phyloP scores from a whole-genome alignment of 1,140 invertebrate genomes.

The Diploscapter pachys region DNA sequence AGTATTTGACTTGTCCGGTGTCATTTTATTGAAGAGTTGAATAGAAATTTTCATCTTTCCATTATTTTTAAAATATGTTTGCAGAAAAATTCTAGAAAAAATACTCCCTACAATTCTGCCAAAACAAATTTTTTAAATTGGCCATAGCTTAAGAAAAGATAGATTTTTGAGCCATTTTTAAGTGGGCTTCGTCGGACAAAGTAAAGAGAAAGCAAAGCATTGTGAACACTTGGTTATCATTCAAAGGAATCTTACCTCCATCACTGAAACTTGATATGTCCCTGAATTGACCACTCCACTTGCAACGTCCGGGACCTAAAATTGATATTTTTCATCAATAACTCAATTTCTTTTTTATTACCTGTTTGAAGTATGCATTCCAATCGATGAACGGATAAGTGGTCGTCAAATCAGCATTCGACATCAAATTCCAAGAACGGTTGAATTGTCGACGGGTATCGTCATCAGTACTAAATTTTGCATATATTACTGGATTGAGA shows the following conservation, averaged over 20 bases:
- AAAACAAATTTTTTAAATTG: too few relatives aligned
- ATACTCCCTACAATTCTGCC: too few relatives aligned
- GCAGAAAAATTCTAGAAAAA: too few relatives aligned
- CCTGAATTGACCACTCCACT: not conserved
- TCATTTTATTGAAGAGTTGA: slow-evolving; percentile 18
- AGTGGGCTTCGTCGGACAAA: too few relatives aligned
- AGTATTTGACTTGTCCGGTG: too few relatives aligned
- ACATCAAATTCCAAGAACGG: slow-evolving; percentile 30
- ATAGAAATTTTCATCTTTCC: too few relatives aligned
- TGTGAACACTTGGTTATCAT: too few relatives aligned
- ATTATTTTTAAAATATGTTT: too few relatives aligned
- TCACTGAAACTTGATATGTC: slow-evolving; percentile 11
- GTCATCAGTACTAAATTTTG: slow-evolving; percentile 28
- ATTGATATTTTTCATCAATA: not conserved
- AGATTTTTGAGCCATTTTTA: too few relatives aligned
- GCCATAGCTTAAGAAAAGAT: too few relatives aligned
- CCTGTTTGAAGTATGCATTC: slow-evolving; percentile 11
- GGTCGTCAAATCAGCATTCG: not conserved
- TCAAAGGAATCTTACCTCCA: slow-evolving; percentile 20
- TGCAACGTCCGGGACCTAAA: not conserved
- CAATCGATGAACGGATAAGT: slow-evolving; percentile 33
- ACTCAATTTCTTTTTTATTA: slow-evolving; percentile 22
- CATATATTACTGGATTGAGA: too few relatives aligned
- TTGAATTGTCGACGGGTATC: slow-evolving; percentile 22
- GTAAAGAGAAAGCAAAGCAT: too few relatives aligned